A percentile compares a stretch with the other conserved stretches of the same genome.
These are phyloP conservation scores for Armadillidium nasatum DNA, from an alignment of 1,140 invertebrate species.

Conservation along the genomic window DNA sequence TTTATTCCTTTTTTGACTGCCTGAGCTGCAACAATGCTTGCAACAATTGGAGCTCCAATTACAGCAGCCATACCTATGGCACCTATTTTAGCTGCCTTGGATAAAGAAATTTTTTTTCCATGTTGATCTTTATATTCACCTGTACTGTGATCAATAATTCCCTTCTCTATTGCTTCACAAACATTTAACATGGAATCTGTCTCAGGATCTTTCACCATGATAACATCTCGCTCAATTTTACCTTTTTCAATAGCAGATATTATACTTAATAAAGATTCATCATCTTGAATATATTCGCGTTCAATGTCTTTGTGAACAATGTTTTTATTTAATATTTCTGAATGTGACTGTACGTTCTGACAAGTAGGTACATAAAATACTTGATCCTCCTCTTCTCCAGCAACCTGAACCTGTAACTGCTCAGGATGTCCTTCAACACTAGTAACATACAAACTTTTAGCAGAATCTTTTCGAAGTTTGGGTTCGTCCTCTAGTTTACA, in stretches of 20 bases:
- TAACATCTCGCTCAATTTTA: conserved; percentile 59
- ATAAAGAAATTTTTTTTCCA: conserved; percentile 63
- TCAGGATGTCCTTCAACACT: conserved; percentile 52
- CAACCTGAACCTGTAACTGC: conserved; percentile 56
- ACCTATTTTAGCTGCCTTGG: conserved; percentile 61
- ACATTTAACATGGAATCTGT: conserved; percentile 61
- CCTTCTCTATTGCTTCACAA: conserved; percentile 67
- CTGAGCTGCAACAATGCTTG: conserved; percentile 38
- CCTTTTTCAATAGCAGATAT: conserved; percentile 60
- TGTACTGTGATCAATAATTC: conserved; percentile 68
- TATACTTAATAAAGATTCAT: background rate
- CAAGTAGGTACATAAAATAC: background rate
- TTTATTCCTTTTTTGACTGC: conserved; percentile 55
- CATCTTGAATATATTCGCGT: background rate
- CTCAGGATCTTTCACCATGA: conserved; percentile 59
- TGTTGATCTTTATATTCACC: conserved; percentile 63
- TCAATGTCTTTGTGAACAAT: background rate
- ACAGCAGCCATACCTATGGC: conserved; percentile 64
- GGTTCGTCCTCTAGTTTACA: background rate
- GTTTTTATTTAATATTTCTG: background rate
- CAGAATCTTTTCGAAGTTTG: conserved; percentile 20
- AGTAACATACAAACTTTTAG: conserved; percentile 38
- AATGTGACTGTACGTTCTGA: background rate
- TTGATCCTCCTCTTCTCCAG: background rate
- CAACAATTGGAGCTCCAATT: conserved; percentile 52